phyloP scores from a whole-genome alignment of 2,888 invertebrate genomes.

The Seira sanloemensis region DNA sequence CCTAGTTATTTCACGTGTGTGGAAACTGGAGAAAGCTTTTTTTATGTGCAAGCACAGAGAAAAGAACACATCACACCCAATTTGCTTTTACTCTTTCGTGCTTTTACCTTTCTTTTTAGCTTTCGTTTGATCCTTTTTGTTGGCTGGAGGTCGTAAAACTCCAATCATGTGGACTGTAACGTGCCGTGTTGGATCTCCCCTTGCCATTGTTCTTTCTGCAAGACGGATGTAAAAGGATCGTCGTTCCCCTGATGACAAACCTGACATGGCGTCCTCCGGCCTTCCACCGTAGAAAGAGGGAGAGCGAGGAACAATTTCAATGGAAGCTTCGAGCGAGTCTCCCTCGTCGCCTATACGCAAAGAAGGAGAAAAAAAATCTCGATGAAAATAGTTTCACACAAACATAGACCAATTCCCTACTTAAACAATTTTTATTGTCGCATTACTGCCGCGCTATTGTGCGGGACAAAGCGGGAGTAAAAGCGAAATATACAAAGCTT shows the following conservation, averaged over 20 bases:
- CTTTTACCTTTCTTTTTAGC: conserved; percentile 71
- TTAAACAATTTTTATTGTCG: no score
- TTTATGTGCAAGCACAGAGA: background rate
- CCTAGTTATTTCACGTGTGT: background rate
- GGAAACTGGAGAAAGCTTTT: background rate
- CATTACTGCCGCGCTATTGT: no score
- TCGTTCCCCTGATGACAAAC: conserved; percentile 75
- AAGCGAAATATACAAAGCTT: no score
- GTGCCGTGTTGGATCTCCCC: conserved; percentile 84
- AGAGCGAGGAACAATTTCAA: conserved; percentile 73
- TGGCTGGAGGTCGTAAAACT: conserved; percentile 76
- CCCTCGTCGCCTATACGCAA: conserved; percentile 49
- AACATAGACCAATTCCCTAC: background rate
- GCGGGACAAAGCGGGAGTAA: no score
- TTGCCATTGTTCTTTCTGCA: conserved; percentile 81
- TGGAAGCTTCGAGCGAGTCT: conserved; percentile 58
- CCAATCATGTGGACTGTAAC: conserved; percentile 85
- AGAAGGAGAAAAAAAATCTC: background rate
- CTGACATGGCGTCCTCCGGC: conserved; percentile 73
- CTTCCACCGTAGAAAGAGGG: conserved; percentile 73
- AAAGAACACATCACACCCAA: conserved; percentile 6
- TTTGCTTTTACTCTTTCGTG: background rate
- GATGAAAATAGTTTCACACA: no score
- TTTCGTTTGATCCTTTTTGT: conserved; percentile 70
- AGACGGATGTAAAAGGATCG: conserved; percentile 78